Evolutionary conservation across 2,797 vertebrate species (phyloP).

Genomic region (Hippoglossus hippoglossus): DNA sequence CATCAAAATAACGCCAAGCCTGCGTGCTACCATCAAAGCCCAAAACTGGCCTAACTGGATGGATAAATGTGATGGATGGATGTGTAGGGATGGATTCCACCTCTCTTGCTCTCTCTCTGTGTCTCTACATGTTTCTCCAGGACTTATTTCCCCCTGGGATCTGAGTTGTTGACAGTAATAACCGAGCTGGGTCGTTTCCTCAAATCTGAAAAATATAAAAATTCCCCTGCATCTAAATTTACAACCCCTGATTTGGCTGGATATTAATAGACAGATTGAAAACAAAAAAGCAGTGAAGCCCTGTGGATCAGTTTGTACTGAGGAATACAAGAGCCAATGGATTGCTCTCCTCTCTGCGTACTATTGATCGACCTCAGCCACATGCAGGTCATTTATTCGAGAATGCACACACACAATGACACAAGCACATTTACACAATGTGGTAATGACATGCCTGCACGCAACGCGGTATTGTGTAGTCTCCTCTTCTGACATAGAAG

Average conservation of each 20-base stretch:
- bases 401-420: constrained; percentile 25
- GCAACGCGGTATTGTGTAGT: not conserved
- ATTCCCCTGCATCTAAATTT: not conserved
- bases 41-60: no score
- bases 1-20: no score
- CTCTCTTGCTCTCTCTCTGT: no score
- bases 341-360: constrained; percentile 13
- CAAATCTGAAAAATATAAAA: constrained; percentile 25
- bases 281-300: not conserved
- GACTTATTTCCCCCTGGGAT: no score
- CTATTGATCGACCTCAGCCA: constrained; percentile 52
- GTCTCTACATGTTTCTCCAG: no score
- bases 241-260: not conserved
- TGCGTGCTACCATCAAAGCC: no score
- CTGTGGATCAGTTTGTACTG: not conserved
- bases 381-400: constrained; percentile 39
- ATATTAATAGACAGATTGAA: not conserved
- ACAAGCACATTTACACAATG: constrained; percentile 12
- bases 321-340: not conserved
- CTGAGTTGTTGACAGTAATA: no score
- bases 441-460: not conserved
- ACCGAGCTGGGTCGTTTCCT: constrained; percentile 7
- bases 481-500: constrained; percentile 3
- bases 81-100: no score
- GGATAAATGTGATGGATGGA: no score